Base-by-base conservation (phyloP, 2,113 vertebrate species). In the Platysternon megacephalum region DNA sequence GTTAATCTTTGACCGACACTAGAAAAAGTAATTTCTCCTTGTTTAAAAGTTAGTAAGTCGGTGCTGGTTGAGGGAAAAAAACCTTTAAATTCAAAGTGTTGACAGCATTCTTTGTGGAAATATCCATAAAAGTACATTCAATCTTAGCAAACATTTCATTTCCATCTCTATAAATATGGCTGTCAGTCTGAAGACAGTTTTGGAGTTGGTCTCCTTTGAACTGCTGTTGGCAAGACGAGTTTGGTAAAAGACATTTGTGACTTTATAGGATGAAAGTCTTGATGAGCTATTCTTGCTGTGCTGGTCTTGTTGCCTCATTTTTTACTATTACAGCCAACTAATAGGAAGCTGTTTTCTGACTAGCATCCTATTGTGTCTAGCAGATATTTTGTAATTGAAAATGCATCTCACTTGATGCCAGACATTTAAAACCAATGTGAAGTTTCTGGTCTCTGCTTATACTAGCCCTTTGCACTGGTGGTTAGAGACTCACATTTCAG, bases 141-240 rank as follows among this genome's bases (percentile, higher is more conserved):
- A 90, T 58, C 58, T 19, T 83, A 83, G 24, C 87, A 76, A 85
- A 91, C 90, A 96, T 93, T 82, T 29, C 42, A 89, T 46, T 89
- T 92, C 90, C 78, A 91, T 6, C 89, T 94, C 26, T 32, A 93
- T 87, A 91, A 94, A 79, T 95, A 22, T 19, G 19, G 85, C 44
- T 95, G 93, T 95, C 51, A 68, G 42, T 76, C 46, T 82, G 79
- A 92, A 91, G 72, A 85, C 32, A 19, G 46, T 21, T 28, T 92
- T 68, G 87, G 74, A 96, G 89, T 65, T 88, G 84, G 44, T 53
- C 91, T 94, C 16, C 84, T 78, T 68, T 97, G 93, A 93, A 97
- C 89, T 86, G 81, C 56, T 92, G 95, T 91, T 83, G 82, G 88
- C 85, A 94, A 92, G 97, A 94, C 52, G 49, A 95, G 81, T 97